Conservation (phyloP, 2,113 vertebrate species). For the Gobius niger region DNA sequence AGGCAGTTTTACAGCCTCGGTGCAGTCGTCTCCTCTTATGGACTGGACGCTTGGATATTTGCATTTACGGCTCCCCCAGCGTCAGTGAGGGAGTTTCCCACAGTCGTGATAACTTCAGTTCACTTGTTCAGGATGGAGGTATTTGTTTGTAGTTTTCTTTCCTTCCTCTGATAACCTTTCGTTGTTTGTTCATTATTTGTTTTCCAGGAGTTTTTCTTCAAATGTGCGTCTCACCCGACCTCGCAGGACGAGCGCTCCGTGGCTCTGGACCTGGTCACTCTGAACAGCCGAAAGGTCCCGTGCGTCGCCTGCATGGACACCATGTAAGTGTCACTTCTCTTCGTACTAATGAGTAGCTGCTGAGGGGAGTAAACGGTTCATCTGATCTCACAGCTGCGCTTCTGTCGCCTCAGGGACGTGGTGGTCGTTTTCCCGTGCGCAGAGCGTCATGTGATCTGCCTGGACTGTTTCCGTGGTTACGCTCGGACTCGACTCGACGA, state of each 20-base stretch:
- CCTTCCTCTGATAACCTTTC: too few relatives aligned
- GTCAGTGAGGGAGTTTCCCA: not conserved
- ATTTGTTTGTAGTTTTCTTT: not conserved
- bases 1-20: too few relatives aligned
- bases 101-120: not conserved
- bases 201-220: conserved; percentile 64
- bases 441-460: conserved; percentile 87
- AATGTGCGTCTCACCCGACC: conserved; percentile 63
- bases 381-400: too few relatives aligned
- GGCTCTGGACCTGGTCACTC: conserved; percentile 59
- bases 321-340: conserved; percentile 24
- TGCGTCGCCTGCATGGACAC: conserved; percentile 63
- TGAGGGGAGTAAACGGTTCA: too few relatives aligned
- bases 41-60: not conserved
- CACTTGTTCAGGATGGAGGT: not conserved
- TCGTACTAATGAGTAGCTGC: too few relatives aligned
- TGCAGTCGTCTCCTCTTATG: not conserved
- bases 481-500: conserved; percentile 87
- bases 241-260: conserved; percentile 60
- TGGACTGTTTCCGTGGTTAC: conserved; percentile 89
- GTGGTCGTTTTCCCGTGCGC: conserved; percentile 87
- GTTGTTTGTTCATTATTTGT: not conserved
- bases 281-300: conserved; percentile 53
- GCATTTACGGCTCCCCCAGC: not conserved
- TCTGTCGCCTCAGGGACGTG: conserved; percentile 73